Evolutionary conservation across 2,113 vertebrate genomes (phyloP).

Genomic region (Xyrauchen texanus): DNA sequence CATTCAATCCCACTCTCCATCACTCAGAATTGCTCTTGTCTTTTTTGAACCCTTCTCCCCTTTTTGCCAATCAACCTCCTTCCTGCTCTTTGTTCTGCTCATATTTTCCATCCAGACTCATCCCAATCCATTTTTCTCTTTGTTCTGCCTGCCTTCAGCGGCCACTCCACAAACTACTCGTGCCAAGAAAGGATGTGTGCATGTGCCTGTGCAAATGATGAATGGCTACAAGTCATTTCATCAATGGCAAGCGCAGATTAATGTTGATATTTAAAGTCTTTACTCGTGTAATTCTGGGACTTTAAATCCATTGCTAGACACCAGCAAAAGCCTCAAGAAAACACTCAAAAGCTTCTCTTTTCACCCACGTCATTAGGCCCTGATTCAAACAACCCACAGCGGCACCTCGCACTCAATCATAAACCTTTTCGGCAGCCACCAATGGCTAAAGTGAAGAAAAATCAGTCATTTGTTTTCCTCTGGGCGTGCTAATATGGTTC

Average conservation of each 20-base stretch:
- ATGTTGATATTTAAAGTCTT: slow-evolving; percentile 16
- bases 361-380: slow-evolving; percentile 3
- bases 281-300: background rate
- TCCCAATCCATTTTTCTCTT: slow-evolving; percentile 23
- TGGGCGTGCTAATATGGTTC: background rate
- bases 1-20: slow-evolving; percentile 11
- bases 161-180: slow-evolving; percentile 1
- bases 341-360: background rate
- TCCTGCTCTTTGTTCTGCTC: slow-evolving; percentile 34
- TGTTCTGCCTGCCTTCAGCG: slow-evolving; percentile 24
- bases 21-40: slow-evolving; percentile 13
- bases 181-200: slow-evolving; percentile 28
- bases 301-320: slow-evolving; percentile 14
- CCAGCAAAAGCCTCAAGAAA: background rate
- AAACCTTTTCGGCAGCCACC: slow-evolving; percentile 8
- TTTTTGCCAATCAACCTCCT: slow-evolving; percentile 14
- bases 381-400: slow-evolving; percentile 16
- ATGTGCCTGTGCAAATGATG: slow-evolving; percentile 4
- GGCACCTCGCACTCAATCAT: slow-evolving; percentile 11
- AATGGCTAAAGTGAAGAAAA: background rate
- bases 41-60: background rate
- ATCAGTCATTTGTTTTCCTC: background rate
- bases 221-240: slow-evolving; percentile 25
- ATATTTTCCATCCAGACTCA: slow-evolving; percentile 12
- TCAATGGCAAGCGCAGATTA: slow-evolving; percentile 17